Percentiles rank a stretch among this genome's conserved stretches.
These are phyloP conservation scores for Syrmaticus mikado DNA, from an alignment of 2,113 vertebrate species.

Conservation along the genomic window DNA sequence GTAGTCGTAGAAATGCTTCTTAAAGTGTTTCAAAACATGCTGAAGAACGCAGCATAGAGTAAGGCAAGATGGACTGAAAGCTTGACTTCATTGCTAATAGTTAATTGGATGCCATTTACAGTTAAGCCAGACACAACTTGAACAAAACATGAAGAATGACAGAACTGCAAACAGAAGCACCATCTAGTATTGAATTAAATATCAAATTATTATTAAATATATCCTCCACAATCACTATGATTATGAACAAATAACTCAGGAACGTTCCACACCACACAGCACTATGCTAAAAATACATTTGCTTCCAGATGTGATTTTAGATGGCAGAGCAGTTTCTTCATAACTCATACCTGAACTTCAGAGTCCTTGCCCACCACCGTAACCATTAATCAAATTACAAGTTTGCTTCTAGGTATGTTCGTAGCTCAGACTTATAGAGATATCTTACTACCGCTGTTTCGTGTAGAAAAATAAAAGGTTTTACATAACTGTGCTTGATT, in stretches of 20 bases:
- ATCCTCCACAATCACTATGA: not conserved
- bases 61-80: not conserved
- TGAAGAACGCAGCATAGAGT: not conserved
- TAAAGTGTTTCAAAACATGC: not conserved
- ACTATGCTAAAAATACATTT: not conserved
- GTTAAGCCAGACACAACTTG: not conserved
- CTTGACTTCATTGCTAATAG: not conserved
- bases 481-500: slow-evolving; percentile 31
- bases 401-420: not conserved
- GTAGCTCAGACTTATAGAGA: not conserved
- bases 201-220: not conserved
- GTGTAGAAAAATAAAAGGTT: not conserved
- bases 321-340: not conserved
- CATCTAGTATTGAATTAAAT: not conserved
- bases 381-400: slow-evolving; percentile 47
- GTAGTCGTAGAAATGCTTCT: not conserved
- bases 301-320: not conserved
- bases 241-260: not conserved
- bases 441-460: not conserved
- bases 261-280: not conserved
- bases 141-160: not conserved
- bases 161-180: not conserved
- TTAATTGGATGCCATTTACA: not conserved
- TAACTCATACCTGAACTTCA: slow-evolving; percentile 41
- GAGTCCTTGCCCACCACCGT: not conserved